Conservation (phyloP, 1,140 invertebrate species). For the Ridgeia piscesae region DNA sequence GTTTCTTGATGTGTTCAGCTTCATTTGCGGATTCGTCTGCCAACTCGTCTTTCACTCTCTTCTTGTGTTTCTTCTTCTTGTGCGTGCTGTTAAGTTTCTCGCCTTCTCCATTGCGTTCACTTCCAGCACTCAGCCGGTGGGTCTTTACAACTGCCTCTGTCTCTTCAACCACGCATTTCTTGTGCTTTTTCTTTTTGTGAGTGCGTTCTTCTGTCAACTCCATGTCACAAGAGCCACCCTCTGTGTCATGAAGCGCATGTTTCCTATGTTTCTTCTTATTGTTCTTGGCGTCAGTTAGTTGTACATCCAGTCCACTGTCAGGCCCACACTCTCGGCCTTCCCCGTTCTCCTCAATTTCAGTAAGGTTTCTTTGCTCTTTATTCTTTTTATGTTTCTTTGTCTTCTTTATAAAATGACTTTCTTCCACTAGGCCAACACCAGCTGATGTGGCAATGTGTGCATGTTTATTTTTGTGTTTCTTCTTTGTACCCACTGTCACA, state of each 20-base stretch:
- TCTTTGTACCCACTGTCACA: neutral
- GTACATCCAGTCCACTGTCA: neutral
- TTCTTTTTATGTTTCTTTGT: neutral
- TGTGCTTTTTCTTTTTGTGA: neutral
- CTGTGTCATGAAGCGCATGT: too few relatives aligned
- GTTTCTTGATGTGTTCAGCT: neutral
- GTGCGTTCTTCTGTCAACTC: neutral
- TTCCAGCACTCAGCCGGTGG: neutral
- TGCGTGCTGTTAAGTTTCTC: neutral
- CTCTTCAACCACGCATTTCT: neutral
- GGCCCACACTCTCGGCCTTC: neutral
- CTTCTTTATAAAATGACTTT: neutral
- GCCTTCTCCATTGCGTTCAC: neutral
- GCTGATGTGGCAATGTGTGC: neutral
- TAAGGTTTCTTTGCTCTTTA: neutral
- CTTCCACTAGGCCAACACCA: neutral
- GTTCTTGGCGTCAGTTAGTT: neutral
- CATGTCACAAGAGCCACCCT: neutral
- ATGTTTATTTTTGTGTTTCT: neutral
- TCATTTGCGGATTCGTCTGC: neutral
- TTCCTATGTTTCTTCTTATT: neutral
- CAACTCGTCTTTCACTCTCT: too few relatives aligned
- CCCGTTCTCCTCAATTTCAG: neutral
- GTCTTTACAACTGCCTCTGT: neutral
- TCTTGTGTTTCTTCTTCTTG: neutral